Evolutionary conservation across 2,888 invertebrate species (phyloP), one percentile per base, ranked within the genome.

Genomic region (Drosophila meridiana): DNA sequence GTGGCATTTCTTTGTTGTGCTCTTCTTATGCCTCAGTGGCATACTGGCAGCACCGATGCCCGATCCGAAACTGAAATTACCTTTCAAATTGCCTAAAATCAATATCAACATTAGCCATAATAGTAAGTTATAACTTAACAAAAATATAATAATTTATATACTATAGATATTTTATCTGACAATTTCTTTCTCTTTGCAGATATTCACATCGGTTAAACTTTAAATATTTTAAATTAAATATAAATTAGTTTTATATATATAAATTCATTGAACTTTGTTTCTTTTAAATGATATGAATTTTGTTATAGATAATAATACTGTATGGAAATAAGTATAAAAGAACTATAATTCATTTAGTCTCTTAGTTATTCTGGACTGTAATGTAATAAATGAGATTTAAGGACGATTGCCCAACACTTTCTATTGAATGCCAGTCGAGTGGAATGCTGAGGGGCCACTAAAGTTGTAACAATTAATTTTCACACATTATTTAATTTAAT

Each of bases 401-500:
- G 0, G 20, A 20, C 1, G 1, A 20, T 20, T 20, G 20, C 20
- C 20, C 20, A 20, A 20, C 20, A 20, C 20, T 20, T 20, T 20
- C 20, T 20, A 20, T 20, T 20, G 20, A 20, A 20, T 20, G 20
- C 20, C 20, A 20, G 4, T 3, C 36, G 36, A 36, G 3, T 3
- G 36, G 11, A 4, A 9, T 36, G 9, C 11, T 36, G 11, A 36
- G 9, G 36, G 3, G 11, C 9, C 11, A 36, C 9, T 20, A 36
- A 9, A 36, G 36, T 3, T 36, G 11, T 11, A 8, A 36, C 11
- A 42, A n/a, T 42, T 42, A 42, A 42, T 42, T n/a, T 40, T 42
- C 42, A 42, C n/a, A n/a, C 42, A 13, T 42, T n/a, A n/a, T 6
- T n/a, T 42, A n/a, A 42, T 42, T 42, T 7, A n/a, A 71, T 48